Conservation (phyloP, 53 echinoderm and acorn worm genomes). For the Hippasteria phrygiana region DNA sequence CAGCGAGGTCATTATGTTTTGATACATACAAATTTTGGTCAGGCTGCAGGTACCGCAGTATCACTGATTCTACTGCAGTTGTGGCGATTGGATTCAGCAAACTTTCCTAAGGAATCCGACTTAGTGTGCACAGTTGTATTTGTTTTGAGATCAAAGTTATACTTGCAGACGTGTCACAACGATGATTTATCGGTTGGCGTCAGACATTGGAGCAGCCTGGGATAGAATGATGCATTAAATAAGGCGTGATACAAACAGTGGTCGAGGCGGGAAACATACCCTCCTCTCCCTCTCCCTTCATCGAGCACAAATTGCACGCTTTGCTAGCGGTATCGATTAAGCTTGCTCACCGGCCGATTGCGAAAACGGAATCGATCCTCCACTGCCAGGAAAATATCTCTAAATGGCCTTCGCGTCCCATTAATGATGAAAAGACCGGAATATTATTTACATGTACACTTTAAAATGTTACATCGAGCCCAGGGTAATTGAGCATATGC, state of each 20-base stretch:
- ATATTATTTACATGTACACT: not conserved
- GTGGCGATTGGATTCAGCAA: too few species aligned
- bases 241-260: slow-evolving; percentile 9
- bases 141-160: too few species aligned
- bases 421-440: slow-evolving; percentile 12
- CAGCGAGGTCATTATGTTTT: too few species aligned
- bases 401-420: slow-evolving; percentile 26
- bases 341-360: slow-evolving; percentile 1
- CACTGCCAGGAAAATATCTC: not conserved
- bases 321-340: not conserved
- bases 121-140: too few species aligned
- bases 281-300: not conserved
- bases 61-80: too few species aligned
- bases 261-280: not conserved
- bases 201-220: not conserved
- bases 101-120: too few species aligned
- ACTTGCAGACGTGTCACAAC: slow-evolving; percentile 2
- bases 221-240: slow-evolving; percentile 5
- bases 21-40: too few species aligned
- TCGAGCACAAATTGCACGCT: slow-evolving; percentile 41
- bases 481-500: not conserved
- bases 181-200: not conserved
- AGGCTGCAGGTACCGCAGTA: too few species aligned
- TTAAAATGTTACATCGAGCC: not conserved
- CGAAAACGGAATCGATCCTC: not conserved